Evolutionary conservation across 2,888 invertebrate species (phyloP).

Genomic region (Sarcophaga carnaria): DNA sequence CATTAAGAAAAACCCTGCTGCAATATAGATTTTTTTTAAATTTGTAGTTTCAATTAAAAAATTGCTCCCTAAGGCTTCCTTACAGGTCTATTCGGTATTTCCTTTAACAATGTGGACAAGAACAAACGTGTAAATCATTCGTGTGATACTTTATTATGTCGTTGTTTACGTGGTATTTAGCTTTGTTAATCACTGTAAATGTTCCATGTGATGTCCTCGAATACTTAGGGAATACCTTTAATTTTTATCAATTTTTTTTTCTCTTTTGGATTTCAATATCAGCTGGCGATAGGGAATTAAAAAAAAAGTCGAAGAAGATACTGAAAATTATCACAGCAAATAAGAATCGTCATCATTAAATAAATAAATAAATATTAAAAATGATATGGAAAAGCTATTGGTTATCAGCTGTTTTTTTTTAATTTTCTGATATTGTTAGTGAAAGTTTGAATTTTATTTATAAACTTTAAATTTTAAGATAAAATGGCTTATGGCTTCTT

Average conservation of each 20-base stretch:
- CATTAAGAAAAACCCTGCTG: no score
- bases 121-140: no score
- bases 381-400: constrained; percentile 30
- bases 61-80: no score
- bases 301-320: background rate
- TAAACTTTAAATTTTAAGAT: constrained; percentile 52
- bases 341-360: constrained; percentile 47
- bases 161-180: no score
- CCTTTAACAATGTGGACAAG: no score
- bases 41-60: no score
- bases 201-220: background rate
- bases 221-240: constrained; percentile 16
- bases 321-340: constrained; percentile 10
- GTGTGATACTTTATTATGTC: no score
- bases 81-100: no score
- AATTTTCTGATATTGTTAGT: constrained; percentile 26
- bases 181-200: background rate
- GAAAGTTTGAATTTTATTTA: constrained; percentile 15
- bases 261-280: no score
- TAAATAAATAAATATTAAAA: constrained; percentile 25
- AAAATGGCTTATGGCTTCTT: constrained; percentile 61
- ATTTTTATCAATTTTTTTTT: background rate
- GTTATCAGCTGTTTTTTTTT: constrained; percentile 36
- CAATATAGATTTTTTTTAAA: no score
- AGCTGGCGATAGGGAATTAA: background rate